phyloP scores from a whole-genome alignment of 2,797 vertebrate genomes.

The Enteromius radiatus region DNA sequence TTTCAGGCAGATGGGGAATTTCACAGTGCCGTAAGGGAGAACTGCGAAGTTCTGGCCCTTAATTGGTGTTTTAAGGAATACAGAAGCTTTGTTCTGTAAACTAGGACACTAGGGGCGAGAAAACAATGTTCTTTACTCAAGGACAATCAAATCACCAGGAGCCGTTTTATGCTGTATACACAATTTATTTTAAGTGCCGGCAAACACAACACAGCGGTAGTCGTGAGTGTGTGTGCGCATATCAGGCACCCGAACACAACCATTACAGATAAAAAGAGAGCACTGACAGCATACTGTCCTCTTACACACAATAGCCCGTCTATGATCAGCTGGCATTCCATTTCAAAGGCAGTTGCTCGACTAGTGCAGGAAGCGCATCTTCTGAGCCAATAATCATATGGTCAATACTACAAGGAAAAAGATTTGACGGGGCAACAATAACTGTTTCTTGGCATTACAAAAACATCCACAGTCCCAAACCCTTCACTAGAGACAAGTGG shows the following conservation, averaged over 20 bases:
- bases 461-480: neutral
- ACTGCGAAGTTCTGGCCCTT: neutral
- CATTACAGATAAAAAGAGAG: neutral
- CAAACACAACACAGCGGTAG: constrained; percentile 12
- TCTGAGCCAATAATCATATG: neutral
- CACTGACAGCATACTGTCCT: neutral
- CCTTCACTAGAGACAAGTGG: neutral
- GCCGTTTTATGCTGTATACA: constrained; percentile 23
- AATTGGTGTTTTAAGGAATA: constrained; percentile 24
- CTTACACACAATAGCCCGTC: neutral
- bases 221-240: neutral
- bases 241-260: constrained; percentile 1
- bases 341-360: neutral
- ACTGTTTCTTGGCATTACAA: neutral
- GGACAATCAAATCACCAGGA: constrained; percentile 47
- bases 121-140: constrained; percentile 26
- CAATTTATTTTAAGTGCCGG: constrained; percentile 1
- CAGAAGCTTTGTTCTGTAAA: constrained; percentile 26
- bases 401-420: neutral
- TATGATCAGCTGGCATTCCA: neutral
- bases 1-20: constrained; percentile 24
- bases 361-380: neutral
- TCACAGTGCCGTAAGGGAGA: neutral
- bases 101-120: neutral
- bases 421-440: neutral